These are phyloP conservation scores for Oenanthe melanoleuca DNA, from an alignment of 2,113 vertebrate genomes.

Conservation along the genomic window DNA sequence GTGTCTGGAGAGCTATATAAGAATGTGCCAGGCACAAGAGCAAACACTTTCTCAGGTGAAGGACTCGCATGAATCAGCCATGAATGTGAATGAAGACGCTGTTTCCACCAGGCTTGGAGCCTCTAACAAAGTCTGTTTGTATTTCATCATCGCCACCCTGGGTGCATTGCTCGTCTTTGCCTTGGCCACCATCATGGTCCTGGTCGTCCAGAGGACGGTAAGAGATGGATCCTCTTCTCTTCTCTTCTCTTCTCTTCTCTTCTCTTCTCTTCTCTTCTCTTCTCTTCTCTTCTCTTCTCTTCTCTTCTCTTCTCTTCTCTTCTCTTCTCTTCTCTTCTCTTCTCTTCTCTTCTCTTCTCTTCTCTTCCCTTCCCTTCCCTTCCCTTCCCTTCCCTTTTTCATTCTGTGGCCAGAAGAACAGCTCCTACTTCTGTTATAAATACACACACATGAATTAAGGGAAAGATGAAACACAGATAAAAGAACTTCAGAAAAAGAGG, in stretches of 20 bases:
- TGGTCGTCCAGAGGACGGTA: slow-evolving; percentile 71
- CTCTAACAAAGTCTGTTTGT: slow-evolving; percentile 47
- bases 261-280: not conserved
- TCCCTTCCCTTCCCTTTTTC: not conserved
- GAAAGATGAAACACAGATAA: not conserved
- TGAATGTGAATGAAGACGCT: slow-evolving; percentile 39
- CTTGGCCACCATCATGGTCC: slow-evolving; percentile 71
- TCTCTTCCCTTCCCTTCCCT: no score
- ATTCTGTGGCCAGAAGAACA: not conserved
- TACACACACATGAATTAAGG: not conserved
- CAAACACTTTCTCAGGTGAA: slow-evolving; percentile 50
- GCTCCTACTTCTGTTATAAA: not conserved
- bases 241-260: not conserved
- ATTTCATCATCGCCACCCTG: slow-evolving; percentile 55
- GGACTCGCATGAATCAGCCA: slow-evolving; percentile 65
- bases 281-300: not conserved
- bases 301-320: not conserved
- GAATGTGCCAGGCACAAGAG: slow-evolving; percentile 51
- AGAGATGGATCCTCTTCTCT: not conserved
- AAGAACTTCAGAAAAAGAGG: not conserved
- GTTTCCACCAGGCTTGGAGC: slow-evolving; percentile 22
- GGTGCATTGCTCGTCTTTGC: slow-evolving; percentile 58
- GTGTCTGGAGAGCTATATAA: slow-evolving; percentile 74
- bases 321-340: not conserved
- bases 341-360: not conserved